A percentile compares a stretch with the other conserved stretches of the same genome.
Evolutionary conservation across 2,888 invertebrate genomes (phyloP).

Genomic region (Galerucella pusilla): DNA sequence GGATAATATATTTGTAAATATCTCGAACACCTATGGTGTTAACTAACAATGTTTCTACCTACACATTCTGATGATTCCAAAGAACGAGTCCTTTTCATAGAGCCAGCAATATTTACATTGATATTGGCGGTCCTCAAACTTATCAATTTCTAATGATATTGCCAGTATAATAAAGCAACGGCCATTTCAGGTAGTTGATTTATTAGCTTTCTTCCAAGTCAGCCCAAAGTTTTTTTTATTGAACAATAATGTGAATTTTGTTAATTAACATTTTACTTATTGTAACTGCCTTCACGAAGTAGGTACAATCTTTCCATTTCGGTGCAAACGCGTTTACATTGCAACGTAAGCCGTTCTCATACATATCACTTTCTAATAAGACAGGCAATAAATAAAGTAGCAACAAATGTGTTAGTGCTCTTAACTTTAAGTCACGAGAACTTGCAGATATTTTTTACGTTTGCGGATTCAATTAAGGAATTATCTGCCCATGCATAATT

Average conservation of each 20-base stretch:
- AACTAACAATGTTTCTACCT: slow-evolving; percentile 22
- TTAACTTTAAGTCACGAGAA: slow-evolving; percentile 51
- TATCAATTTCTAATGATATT: slow-evolving; percentile 14
- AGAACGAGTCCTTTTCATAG: slow-evolving; percentile 9
- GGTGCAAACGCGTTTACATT: slow-evolving; percentile 30
- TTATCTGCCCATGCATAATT: slow-evolving; percentile 52
- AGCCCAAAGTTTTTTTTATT: not conserved
- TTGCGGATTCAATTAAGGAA: slow-evolving; percentile 51
- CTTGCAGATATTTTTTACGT: slow-evolving; percentile 45
- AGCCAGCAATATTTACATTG: not conserved
- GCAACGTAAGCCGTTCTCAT: slow-evolving; percentile 51
- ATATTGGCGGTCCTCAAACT: slow-evolving; percentile 8
- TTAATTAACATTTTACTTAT: not conserved
- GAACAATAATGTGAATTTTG: not conserved
- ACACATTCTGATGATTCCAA: slow-evolving; percentile 8
- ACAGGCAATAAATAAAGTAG: slow-evolving; percentile 57
- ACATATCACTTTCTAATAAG: slow-evolving; percentile 59
- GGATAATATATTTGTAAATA: slow-evolving; percentile 19
- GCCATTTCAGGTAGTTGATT: not conserved
- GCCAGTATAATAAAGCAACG: not conserved
- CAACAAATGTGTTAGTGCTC: slow-evolving; percentile 52
- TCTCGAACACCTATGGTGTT: slow-evolving; percentile 23
- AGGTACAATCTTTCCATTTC: slow-evolving; percentile 43
- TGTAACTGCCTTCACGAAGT: not conserved
- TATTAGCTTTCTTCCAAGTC: too few relatives aligned